These are phyloP conservation scores for Alligator mississippiensis DNA, from an alignment of 2,113 vertebrate genomes.

Conservation along the genomic window DNA sequence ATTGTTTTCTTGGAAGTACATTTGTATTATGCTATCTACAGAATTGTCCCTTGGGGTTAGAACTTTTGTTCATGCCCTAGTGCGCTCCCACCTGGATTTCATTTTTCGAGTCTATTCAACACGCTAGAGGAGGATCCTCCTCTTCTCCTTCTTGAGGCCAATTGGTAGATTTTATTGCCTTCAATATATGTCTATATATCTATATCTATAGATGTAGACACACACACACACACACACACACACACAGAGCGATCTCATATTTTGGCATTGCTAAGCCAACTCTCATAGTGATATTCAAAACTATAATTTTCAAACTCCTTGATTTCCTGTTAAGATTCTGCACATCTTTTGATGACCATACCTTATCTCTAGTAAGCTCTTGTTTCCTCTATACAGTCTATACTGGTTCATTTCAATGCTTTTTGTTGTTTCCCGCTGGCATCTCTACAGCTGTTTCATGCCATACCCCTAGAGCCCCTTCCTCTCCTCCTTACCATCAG, in stretches of 20 bases:
- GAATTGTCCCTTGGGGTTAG: constrained; percentile 8
- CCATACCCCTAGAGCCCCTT: background rate
- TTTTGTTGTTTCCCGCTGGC: background rate
- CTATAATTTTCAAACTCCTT: background rate
- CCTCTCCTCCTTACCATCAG: background rate
- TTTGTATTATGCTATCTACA: background rate
- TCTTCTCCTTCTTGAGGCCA: background rate
- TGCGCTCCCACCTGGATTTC: rapidly evolving
- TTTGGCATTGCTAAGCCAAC: background rate
- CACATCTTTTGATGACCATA: background rate
- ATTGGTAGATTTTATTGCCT: background rate
- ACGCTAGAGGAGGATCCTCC: background rate
- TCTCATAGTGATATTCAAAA: background rate
- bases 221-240: background rate
- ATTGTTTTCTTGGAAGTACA: background rate
- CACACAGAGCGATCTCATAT: background rate
- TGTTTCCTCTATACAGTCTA: background rate
- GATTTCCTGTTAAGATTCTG: background rate
- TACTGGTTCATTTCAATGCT: background rate
- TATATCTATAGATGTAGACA: background rate
- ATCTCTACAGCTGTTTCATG: background rate
- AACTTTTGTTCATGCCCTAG: background rate
- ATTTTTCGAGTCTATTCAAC: background rate
- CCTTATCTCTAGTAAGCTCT: background rate
- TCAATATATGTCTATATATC: background rate